A percentile compares a stretch with the other conserved stretches of the same genome.
Conservation (phyloP, 2,797 vertebrate species). For the Mus spretus region DNA sequence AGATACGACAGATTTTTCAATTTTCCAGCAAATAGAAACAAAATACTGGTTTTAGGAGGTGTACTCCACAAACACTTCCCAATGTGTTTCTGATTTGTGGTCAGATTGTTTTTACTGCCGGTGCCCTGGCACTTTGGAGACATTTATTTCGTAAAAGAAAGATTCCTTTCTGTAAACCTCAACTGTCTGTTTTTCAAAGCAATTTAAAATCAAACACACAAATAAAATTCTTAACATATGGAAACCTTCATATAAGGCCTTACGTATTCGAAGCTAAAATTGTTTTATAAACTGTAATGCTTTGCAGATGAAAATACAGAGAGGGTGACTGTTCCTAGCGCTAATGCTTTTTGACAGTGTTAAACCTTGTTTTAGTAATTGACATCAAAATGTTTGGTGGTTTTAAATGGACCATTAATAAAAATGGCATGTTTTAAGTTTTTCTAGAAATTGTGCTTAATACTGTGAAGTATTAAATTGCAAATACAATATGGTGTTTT, state of each 20-base stretch:
- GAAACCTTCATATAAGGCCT: constrained; percentile 94
- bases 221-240: constrained; percentile 95
- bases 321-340: constrained; percentile 91
- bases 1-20: constrained; percentile 90
- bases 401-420: constrained; percentile 90
- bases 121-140: constrained; percentile 88
- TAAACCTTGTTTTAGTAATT: constrained; percentile 92
- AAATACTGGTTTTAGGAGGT: constrained; percentile 89
- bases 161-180: constrained; percentile 93
- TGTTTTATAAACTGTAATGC: constrained; percentile 96
- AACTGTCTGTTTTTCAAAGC: constrained; percentile 96
- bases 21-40: constrained; percentile 90
- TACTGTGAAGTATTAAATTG: constrained; percentile 88
- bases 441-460: constrained; percentile 87
- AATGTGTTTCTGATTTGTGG: constrained; percentile 93
- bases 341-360: constrained; percentile 91
- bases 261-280: constrained; percentile 95
- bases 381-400: constrained; percentile 90
- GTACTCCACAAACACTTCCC: constrained; percentile 88
- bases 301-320: constrained; percentile 94
- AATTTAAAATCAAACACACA: constrained; percentile 94
- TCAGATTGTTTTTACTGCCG: constrained; percentile 89
- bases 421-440: constrained; percentile 88
- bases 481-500: constrained; percentile 81
- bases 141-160: constrained; percentile 90